phyloP scores from a whole-genome alignment of 2,888 invertebrate species.

The Trichogramma evanescens region DNA sequence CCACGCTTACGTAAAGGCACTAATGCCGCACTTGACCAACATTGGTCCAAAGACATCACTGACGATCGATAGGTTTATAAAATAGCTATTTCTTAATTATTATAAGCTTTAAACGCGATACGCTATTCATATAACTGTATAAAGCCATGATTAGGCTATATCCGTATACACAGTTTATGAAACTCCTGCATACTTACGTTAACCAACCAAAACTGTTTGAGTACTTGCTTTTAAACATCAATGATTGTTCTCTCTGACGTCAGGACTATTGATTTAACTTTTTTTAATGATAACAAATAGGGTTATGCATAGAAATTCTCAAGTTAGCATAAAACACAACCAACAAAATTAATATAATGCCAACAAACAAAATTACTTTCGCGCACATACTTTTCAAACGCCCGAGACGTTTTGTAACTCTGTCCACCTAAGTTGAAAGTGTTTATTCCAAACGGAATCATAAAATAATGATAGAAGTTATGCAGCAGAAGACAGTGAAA shows the following conservation, averaged over 20 bases:
- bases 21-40: constrained; percentile 46
- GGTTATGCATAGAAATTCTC: background rate
- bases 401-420: background rate
- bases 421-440: constrained; percentile 8
- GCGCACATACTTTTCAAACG: too few species aligned
- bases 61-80: constrained; percentile 30
- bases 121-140: constrained; percentile 19
- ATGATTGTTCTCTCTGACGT: constrained; percentile 22
- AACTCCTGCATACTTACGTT: background rate
- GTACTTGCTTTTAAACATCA: constrained; percentile 13
- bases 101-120: constrained; percentile 18
- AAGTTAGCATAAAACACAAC: background rate
- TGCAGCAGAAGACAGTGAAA: constrained; percentile 6
- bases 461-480: constrained; percentile 7
- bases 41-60: constrained; percentile 37
- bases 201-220: constrained; percentile 1
- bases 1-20: constrained; percentile 49
- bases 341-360: background rate
- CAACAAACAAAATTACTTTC: too few species aligned
- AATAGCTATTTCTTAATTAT: constrained; percentile 17
- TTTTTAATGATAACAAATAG: background rate
- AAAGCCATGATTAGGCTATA: constrained; percentile 7
- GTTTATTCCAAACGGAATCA: constrained; percentile 9
- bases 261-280: constrained; percentile 17
- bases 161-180: constrained; percentile 11